Evolutionary conservation across 2,888 invertebrate genomes (phyloP), one percentile per base, ranked within the genome.

Genomic region (Mesopsocus fuscifrons): DNA sequence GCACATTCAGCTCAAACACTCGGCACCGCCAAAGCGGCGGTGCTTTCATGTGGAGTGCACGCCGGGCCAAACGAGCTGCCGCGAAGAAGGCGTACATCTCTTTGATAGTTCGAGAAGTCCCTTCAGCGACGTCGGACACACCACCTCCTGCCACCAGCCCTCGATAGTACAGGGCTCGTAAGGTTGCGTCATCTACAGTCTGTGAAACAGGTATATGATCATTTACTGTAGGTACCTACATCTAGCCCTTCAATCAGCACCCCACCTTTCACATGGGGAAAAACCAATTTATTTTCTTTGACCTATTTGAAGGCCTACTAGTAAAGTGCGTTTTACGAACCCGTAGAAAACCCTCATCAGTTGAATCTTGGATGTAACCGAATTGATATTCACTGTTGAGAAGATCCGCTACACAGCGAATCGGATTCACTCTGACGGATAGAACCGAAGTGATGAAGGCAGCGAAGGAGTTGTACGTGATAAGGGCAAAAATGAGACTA

Each of bases 381-480:
- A 74, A 66, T 52, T 68, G 68, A 49, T 72, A 70, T 50, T 69
- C 64, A 15, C 71, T 67, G 3, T 67, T 65, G 2, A 72, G 56
- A 2, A 75, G 66, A 41, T 74, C 74, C 1, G 66, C 61, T 2
- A 74, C 64, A 2, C 69, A 70, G 43, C 66, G 68, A 15, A 75
- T 69, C 15, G 59, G 58, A 3, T 55, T 53, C 1, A 68, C 67
- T 41, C 73, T 64, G 1, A 74, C 72, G 0, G 74, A 74, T 42
- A 75, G 55, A 34, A 74, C 71, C 0, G 75, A 74, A 0, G 74
- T 75, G 41, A 75, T 74, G 51, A 72, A 74, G 1, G 74, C 74
- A 0, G 74, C 72, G 50, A 74, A 75, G 0, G 74, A 67, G 51
- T 73, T 75, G 54, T 72, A 74, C 4, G 68, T 73, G 6, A 75